Evolutionary conservation across 2,113 vertebrate genomes (phyloP).

Genomic region (Nyctereutes procyonoides): DNA sequence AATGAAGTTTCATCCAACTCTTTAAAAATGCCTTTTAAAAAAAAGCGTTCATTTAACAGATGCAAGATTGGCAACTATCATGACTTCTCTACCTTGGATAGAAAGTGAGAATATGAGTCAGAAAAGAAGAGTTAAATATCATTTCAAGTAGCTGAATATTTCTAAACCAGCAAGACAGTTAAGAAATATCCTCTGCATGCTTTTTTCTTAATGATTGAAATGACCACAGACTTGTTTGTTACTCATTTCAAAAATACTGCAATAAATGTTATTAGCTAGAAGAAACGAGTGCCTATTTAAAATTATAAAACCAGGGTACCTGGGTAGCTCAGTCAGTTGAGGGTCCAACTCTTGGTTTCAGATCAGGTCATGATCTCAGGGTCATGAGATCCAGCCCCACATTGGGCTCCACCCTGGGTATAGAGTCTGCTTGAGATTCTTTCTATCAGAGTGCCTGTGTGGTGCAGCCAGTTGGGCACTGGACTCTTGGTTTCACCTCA

Average conservation of each 20-base stretch:
- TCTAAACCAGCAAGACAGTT: neutral
- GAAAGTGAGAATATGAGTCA: slow-evolving; percentile 17
- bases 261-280: neutral
- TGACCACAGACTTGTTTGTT: neutral
- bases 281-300: slow-evolving; percentile 8
- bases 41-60: neutral
- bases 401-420: neutral
- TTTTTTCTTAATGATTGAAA: neutral
- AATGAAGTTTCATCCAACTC: neutral
- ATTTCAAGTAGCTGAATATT: neutral
- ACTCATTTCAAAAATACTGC: neutral
- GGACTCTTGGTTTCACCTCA: neutral
- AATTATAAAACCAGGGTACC: neutral
- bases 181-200: neutral
- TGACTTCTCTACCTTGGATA: neutral
- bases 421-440: neutral
- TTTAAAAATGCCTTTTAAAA: neutral
- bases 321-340: neutral
- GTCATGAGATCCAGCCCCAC: neutral
- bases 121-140: neutral
- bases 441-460: neutral
- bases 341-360: neutral
- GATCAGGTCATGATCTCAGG: neutral
- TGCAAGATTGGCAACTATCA: neutral
- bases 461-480: neutral